These are phyloP conservation scores for Cryptomyrus ogoouensis DNA, from an alignment of 2,113 vertebrate genomes.

Conservation along the genomic window DNA sequence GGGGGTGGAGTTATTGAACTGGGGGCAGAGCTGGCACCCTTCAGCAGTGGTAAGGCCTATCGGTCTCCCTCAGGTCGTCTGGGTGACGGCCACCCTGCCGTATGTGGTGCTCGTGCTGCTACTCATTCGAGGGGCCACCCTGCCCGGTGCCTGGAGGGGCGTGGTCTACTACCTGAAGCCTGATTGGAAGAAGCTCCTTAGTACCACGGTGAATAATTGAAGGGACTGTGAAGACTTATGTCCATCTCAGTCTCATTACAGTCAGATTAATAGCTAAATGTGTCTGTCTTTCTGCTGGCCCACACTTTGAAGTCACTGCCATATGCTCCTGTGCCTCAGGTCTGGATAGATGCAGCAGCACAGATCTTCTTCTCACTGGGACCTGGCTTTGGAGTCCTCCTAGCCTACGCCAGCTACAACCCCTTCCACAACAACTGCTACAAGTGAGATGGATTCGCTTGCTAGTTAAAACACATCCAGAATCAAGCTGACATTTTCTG, in stretches of 20 bases:
- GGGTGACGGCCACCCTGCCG: conserved; percentile 95
- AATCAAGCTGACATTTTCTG: background rate
- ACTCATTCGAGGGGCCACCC: conserved; percentile 82
- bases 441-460: conserved; percentile 68
- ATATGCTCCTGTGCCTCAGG: conserved; percentile 51
- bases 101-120: conserved; percentile 83
- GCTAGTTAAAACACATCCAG: background rate
- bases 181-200: conserved; percentile 86
- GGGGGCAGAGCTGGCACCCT: background rate
- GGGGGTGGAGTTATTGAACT: background rate
- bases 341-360: conserved; percentile 95
- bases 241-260: background rate
- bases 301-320: background rate
- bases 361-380: conserved; percentile 98
- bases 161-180: conserved; percentile 91
- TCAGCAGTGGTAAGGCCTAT: background rate
- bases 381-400: conserved; percentile 89
- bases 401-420: conserved; percentile 97
- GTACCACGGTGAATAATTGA: conserved; percentile 68
- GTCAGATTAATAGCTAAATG: background rate
- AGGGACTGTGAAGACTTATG: background rate
- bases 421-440: conserved; percentile 98
- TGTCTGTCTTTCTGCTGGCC: background rate
- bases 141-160: conserved; percentile 93
- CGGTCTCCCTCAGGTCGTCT: conserved; percentile 77